These are phyloP conservation scores for Eristalinus aeneus DNA, from an alignment of 2,888 invertebrate species.

Conservation along the genomic window DNA sequence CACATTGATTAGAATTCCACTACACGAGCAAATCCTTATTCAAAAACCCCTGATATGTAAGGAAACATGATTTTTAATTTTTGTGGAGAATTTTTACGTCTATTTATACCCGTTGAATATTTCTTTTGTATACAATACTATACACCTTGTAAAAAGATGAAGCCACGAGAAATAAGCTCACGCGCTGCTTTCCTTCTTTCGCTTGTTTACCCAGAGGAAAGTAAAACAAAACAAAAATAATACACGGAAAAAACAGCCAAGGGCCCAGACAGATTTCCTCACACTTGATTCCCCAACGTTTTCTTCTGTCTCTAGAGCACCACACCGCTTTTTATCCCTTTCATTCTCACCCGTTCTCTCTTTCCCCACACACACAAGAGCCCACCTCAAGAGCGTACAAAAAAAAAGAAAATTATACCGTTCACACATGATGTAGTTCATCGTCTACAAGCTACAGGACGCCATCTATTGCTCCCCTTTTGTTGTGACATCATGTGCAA, in stretches of 20 bases:
- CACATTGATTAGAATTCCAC: background rate
- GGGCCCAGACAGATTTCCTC: slow-evolving; percentile 57
- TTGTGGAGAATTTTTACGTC: background rate
- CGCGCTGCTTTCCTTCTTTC: slow-evolving; percentile 15
- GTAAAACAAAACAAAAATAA: slow-evolving; percentile 46
- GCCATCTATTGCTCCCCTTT: slow-evolving; percentile 32
- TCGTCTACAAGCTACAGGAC: slow-evolving; percentile 1
- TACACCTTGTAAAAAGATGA: background rate
- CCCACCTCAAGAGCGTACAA: background rate
- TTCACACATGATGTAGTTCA: slow-evolving; percentile 23
- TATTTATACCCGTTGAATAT: background rate
- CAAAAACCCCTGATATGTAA: background rate
- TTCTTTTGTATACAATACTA: background rate
- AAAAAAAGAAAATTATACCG: slow-evolving; percentile 2
- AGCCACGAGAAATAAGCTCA: slow-evolving; percentile 4
- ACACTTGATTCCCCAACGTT: slow-evolving; percentile 16
- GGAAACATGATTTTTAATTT: background rate
- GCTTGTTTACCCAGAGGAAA: slow-evolving; percentile 35
- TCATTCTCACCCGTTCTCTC: background rate
- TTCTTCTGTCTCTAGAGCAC: background rate
- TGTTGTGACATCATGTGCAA: slow-evolving; percentile 57
- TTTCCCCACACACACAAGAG: background rate
- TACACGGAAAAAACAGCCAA: slow-evolving; percentile 28
- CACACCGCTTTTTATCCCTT: background rate
- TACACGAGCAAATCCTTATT: background rate